Percentiles rank a stretch among this genome's conserved stretches.
Evolutionary conservation across 23 tunicate species (phyloP).

Genomic region (Styela clava): DNA sequence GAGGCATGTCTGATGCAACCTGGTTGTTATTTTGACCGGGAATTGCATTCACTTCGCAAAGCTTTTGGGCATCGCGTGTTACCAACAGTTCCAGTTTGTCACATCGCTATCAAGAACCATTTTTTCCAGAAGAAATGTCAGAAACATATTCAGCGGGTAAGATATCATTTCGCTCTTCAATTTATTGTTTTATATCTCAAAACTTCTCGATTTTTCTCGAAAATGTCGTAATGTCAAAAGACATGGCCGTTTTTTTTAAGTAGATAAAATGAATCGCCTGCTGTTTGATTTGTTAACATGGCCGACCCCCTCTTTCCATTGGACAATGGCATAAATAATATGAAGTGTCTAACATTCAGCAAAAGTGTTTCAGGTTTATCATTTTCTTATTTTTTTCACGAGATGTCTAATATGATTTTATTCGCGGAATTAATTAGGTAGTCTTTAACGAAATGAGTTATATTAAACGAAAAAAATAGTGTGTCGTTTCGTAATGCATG

Average conservation of each 20-base stretch:
- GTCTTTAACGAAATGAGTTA: no score
- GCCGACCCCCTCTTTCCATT: no score
- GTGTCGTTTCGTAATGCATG: no score
- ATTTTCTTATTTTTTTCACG: no score
- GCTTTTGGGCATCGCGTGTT: slow-evolving; percentile 16
- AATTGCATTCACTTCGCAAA: slow-evolving; percentile 5
- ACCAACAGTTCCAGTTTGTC: slow-evolving; percentile 25
- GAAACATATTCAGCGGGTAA: background rate
- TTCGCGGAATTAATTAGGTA: no score
- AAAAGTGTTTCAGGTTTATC: no score
- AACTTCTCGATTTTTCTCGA: background rate
- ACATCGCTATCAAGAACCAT: slow-evolving; percentile 9
- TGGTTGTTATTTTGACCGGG: slow-evolving; percentile 18
- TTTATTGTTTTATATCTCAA: background rate
- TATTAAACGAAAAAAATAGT: no score
- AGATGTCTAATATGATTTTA: no score
- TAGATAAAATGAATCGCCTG: no score
- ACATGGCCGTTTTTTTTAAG: background rate
- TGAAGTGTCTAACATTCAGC: no score
- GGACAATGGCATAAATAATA: no score
- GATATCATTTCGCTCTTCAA: background rate
- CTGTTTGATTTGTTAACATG: no score
- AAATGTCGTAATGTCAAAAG: background rate
- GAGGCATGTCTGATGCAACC: slow-evolving; percentile 19
- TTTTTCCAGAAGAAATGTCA: background rate